Percentiles rank a stretch among this genome's conserved stretches.
Conservation (phyloP, 2,797 vertebrate species). For the Falco naumanni region DNA sequence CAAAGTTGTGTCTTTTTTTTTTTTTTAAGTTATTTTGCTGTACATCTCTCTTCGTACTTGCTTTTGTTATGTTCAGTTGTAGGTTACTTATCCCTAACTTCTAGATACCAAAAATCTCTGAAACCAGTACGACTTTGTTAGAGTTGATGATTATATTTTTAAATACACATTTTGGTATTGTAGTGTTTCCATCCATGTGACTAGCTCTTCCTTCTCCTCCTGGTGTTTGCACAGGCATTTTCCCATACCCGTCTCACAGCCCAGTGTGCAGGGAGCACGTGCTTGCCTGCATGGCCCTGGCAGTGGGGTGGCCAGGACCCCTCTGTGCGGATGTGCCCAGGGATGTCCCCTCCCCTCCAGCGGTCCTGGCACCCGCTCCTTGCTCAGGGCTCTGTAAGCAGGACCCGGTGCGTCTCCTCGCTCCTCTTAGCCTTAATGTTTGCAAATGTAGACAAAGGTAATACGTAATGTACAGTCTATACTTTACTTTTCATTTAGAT, state of each 20-base stretch:
- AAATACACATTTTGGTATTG: not conserved
- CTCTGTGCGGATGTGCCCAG: no score
- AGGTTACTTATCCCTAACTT: not conserved
- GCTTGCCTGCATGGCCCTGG: not conserved
- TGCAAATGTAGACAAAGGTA: not conserved
- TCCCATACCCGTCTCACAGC: not conserved
- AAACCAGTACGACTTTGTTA: not conserved
- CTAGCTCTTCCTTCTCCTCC: not conserved
- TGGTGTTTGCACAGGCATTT: no score
- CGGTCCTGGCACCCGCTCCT: not conserved
- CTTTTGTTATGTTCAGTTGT: no score
- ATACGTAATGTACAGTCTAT: not conserved
- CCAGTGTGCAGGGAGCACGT: fast-evolving
- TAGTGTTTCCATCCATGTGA: not conserved
- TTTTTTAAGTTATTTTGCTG: not conserved
- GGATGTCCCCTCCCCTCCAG: not conserved
- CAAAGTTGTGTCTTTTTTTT: not conserved
- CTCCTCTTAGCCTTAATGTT: not conserved
- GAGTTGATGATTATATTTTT: not conserved
- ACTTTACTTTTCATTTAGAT: not conserved
- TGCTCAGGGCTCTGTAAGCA: not conserved
- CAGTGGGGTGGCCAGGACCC: not conserved
- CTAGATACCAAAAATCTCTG: not conserved
- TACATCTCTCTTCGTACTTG: not conserved
- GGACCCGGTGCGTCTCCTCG: not conserved